phyloP scores from a whole-genome alignment of 2,797 vertebrate genomes.

The Pterois miles region DNA sequence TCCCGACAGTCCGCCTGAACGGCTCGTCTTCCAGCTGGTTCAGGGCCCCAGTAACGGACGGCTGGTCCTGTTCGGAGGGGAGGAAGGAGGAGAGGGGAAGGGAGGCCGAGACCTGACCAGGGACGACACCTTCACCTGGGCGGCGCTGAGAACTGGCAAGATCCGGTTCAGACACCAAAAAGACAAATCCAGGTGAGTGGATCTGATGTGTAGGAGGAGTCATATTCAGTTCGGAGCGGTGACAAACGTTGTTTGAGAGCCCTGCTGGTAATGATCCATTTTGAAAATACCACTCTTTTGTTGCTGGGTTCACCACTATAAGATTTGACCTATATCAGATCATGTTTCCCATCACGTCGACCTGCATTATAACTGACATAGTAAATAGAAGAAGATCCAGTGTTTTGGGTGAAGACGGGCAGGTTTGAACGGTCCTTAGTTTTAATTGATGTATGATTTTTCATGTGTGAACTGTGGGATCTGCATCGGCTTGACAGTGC shows the following conservation, averaged over 20 bases:
- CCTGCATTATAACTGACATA: no score
- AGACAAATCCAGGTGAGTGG: slow-evolving; percentile 87
- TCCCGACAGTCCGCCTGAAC: slow-evolving; percentile 61
- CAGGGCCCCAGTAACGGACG: slow-evolving; percentile 85
- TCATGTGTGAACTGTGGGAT: neutral
- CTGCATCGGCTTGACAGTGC: neutral
- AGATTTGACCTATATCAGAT: no score
- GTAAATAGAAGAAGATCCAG: no score
- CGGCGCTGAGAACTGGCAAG: slow-evolving; percentile 80
- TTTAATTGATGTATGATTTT: neutral
- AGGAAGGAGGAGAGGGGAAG: neutral
- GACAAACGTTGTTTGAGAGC: no score
- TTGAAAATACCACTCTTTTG: no score
- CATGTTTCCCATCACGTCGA: no score
- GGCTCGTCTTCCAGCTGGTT: slow-evolving; percentile 81
- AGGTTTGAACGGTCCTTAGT: no score
- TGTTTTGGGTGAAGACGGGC: no score
- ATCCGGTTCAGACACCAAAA: slow-evolving; percentile 86
- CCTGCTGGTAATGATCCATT: no score
- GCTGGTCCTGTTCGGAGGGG: slow-evolving; percentile 70
- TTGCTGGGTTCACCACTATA: no score
- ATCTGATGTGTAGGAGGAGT: neutral
- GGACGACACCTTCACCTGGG: slow-evolving; percentile 84
- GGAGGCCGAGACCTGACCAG: slow-evolving; percentile 72
- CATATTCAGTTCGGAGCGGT: no score